Evolutionary conservation across 2,888 invertebrate species (phyloP), one percentile per base, ranked within the genome.

Genomic region (Drosophila trichaetosa): DNA sequence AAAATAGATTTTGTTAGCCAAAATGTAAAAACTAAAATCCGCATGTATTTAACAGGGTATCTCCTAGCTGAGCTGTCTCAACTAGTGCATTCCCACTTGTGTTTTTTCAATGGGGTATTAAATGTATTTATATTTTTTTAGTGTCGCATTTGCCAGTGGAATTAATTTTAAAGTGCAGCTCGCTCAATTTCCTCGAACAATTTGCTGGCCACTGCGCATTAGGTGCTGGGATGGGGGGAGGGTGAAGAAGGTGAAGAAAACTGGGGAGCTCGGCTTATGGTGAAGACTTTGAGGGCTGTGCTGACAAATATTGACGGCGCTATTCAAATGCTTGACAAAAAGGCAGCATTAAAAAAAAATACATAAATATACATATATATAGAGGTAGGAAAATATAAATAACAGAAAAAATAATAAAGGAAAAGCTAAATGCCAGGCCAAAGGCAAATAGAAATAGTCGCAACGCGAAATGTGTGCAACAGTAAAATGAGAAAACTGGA

Each of bases 111-210:
- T 42, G 46, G 48, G 58, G 49, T 75, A 86, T 83, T 86, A 73
- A 88, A 86, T 86, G 75, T 88, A 83, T 88, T 83, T 78, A 88
- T 76, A 71, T 69, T 80, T 84, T 79, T 85, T 66, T 78, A 61
- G 67, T 54, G 67, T 67, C 75, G 71, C 62, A 67, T 62, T 69
- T 58, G 65, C 49, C 66, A 66, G 69, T 38, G 66, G 75, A 75
- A 69, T 80, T 79, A 72, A 74, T 46, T 74, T 82, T 69, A 69
- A 38, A 83, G 86, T 82, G 80, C 77, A 88, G 80, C 74, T 77
- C 77, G 74, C 89, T 83, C 77, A 86, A 88, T 83, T 83, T 83
- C 89, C 87, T 83, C 71, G 73, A 83, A 85, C 80, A 62, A 82
- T 85, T 83, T 83, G 86, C 79, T 72, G 73, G 66, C 83, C 63